Percentiles rank a stretch among this genome's conserved stretches.
These are phyloP conservation scores for Dryomyza anilis DNA, from an alignment of 2,888 invertebrate species.

Conservation along the genomic window DNA sequence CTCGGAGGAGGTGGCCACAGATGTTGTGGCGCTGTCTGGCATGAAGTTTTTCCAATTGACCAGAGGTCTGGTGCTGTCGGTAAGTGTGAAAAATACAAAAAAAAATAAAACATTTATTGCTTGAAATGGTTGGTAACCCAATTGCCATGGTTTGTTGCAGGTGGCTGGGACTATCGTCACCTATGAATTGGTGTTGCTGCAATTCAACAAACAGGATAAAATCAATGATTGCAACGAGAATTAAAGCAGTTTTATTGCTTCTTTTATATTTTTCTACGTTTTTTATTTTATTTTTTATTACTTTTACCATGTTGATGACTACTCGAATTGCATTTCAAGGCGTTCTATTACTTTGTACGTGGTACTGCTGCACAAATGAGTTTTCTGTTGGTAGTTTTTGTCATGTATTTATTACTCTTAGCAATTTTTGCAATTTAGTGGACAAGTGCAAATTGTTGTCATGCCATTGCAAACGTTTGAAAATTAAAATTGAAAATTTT, in stretches of 20 bases:
- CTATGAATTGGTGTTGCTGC: conserved; percentile 66
- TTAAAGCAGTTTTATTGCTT: background rate
- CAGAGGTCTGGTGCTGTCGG: conserved; percentile 54
- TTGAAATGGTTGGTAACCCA: too few species aligned
- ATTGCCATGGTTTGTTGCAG: conserved; percentile 48
- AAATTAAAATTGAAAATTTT: too few species aligned
- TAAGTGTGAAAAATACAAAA: too few species aligned
- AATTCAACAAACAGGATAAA: conserved; percentile 62
- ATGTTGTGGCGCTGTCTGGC: conserved; percentile 56
- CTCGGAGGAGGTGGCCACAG: conserved; percentile 56
- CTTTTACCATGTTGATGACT: background rate
- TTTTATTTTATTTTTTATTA: background rate
- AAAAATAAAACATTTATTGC: background rate
- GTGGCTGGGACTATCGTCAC: conserved; percentile 67
- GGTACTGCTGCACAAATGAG: background rate
- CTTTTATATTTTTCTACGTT: background rate
- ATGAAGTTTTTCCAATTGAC: conserved; percentile 59
- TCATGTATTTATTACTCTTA: background rate
- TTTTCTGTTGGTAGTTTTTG: background rate
- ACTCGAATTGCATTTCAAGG: background rate
- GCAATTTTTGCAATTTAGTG: background rate
- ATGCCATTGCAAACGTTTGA: too few species aligned
- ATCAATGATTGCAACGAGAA: conserved; percentile 45
- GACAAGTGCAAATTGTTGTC: background rate
- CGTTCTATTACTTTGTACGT: background rate